Percentiles rank a stretch among this genome's conserved stretches.
Evolutionary conservation across 2,113 vertebrate genomes (phyloP).

Genomic region (Sigmodon hispidus): DNA sequence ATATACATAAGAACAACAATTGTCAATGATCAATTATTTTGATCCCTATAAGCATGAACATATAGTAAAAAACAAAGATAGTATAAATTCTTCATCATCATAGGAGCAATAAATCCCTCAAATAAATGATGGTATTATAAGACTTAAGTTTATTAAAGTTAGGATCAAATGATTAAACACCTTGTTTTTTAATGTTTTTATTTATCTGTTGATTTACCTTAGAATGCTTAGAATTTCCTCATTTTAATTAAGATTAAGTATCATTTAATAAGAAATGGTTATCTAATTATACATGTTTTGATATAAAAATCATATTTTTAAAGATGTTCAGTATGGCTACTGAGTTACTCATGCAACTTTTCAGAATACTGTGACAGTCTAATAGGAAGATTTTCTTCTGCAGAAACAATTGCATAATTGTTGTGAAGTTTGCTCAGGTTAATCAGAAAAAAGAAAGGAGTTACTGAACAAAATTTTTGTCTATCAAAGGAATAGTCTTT

Average conservation of each 20-base stretch:
- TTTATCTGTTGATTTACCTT: background rate
- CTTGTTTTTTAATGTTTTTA: background rate
- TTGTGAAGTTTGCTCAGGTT: background rate
- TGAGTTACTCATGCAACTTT: background rate
- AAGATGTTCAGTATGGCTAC: background rate
- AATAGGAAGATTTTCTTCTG: background rate
- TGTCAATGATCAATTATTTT: background rate
- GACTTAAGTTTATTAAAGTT: background rate
- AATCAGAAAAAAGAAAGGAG: background rate
- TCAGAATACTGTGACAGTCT: background rate
- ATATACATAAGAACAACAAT: background rate
- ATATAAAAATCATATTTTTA: background rate
- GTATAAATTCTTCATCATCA: background rate
- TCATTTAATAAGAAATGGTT: background rate
- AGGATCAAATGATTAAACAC: background rate
- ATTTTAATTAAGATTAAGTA: background rate
- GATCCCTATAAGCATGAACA: background rate
- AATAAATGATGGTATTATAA: background rate
- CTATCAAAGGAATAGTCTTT: background rate
- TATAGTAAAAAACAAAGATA: background rate
- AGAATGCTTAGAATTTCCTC: background rate
- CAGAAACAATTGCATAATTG: background rate
- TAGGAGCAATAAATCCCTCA: background rate
- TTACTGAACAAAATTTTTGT: constrained; percentile 21
- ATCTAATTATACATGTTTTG: background rate